Percentiles rank a stretch among this genome's conserved stretches.
Evolutionary conservation across 1,140 invertebrate genomes (phyloP).

Genomic region (Atopsyche davidsoni): DNA sequence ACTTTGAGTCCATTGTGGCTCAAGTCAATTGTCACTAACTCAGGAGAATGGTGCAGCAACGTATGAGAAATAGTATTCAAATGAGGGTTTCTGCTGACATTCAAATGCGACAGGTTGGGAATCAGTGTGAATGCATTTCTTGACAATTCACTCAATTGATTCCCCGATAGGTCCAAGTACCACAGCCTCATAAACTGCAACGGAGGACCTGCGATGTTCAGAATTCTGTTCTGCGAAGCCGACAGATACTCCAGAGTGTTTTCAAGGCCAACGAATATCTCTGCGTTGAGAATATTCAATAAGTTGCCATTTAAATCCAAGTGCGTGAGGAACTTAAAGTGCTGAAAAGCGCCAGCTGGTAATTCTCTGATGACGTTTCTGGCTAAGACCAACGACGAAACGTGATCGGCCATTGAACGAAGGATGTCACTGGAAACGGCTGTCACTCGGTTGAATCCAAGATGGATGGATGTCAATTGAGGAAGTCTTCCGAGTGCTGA

Average conservation of each 20-base stretch:
- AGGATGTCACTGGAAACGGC: conserved; percentile 76
- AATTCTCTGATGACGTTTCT: conserved; percentile 84
- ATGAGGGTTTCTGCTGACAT: conserved; percentile 71
- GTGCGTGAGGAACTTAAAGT: conserved; percentile 65
- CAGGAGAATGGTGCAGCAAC: conserved; percentile 54
- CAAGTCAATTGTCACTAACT: conserved; percentile 63
- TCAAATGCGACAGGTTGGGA: conserved; percentile 62
- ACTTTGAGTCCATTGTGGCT: conserved; percentile 65
- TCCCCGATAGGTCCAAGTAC: conserved; percentile 71
- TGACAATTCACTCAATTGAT: conserved; percentile 65
- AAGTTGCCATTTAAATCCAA: conserved; percentile 76
- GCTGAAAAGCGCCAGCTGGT: conserved; percentile 69
- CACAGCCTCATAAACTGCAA: conserved; percentile 59
- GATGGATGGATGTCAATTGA: conserved; percentile 63
- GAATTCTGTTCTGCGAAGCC: conserved; percentile 70
- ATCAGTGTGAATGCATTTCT: conserved; percentile 64
- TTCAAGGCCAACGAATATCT: conserved; percentile 71
- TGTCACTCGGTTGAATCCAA: conserved; percentile 83
- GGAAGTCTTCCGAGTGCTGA: conserved; percentile 68
- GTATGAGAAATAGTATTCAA: conserved; percentile 53
- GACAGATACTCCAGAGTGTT: conserved; percentile 65
- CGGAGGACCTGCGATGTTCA: conserved; percentile 56
- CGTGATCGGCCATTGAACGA: conserved; percentile 54
- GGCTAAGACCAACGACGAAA: conserved; percentile 63
- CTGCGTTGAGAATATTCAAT: conserved; percentile 60